Conservation (phyloP, 2,797 vertebrate species). For the Phataginus tricuspis region DNA sequence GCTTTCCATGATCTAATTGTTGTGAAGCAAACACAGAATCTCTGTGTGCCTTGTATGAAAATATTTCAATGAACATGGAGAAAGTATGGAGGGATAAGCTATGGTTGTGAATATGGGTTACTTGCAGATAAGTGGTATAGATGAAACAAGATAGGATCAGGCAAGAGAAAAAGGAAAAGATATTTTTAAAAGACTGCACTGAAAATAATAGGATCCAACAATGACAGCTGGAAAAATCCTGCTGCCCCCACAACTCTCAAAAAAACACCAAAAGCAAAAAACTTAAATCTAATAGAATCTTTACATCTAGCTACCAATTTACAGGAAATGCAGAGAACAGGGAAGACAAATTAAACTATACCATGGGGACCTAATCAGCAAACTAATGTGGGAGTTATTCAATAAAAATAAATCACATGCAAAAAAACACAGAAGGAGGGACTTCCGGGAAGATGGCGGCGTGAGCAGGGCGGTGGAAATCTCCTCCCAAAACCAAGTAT, state of each 20-base stretch:
- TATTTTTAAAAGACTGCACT: not conserved
- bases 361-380: not conserved
- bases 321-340: not conserved
- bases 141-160: not conserved
- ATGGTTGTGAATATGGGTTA: not conserved
- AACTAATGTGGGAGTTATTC: not conserved
- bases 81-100: not conserved
- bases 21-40: not conserved
- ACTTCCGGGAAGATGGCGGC: too few relatives aligned
- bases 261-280: not conserved
- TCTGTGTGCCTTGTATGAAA: not conserved
- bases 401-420: not conserved
- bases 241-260: fast-evolving
- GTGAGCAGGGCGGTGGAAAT: too few relatives aligned
- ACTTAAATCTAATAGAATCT: not conserved
- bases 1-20: not conserved
- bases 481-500: too few relatives aligned
- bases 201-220: not conserved
- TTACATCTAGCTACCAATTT: not conserved
- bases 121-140: not conserved
- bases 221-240: not conserved
- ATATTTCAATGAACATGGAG: not conserved
- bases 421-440: not conserved
- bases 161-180: not conserved
- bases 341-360: not conserved